Evolutionary conservation across 2,113 vertebrate genomes (phyloP).

Genomic region (Apistogramma diplotaenia): DNA sequence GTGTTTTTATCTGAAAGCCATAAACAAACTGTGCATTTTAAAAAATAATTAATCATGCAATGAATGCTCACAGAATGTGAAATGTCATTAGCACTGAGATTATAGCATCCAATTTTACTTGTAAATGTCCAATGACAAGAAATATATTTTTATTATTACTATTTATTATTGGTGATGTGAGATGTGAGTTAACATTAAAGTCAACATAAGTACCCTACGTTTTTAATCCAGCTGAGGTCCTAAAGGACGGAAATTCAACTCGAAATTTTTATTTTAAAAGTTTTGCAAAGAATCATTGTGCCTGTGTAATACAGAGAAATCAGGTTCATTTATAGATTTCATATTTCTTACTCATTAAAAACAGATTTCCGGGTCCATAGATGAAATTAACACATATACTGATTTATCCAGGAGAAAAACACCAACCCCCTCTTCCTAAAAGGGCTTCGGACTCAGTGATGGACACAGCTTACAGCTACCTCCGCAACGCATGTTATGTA

Average conservation of each 20-base stretch:
- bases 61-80: no score
- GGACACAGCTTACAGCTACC: constrained; percentile 9
- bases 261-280: no score
- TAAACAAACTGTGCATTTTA: not conserved
- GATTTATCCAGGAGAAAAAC: not conserved
- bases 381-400: not conserved
- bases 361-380: not conserved
- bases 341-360: not conserved
- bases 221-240: no score
- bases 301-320: not conserved
- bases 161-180: no score
- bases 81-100: no score
- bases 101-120: no score
- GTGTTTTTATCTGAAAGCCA: not conserved
- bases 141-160: no score
- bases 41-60: no score
- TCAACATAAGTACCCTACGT: not conserved
- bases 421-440: not conserved
- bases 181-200: not conserved
- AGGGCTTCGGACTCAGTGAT: not conserved
- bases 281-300: not conserved
- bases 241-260: no score
- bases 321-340: not conserved
- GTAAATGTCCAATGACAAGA: no score
- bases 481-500: not conserved